Conservation (phyloP, 2,888 invertebrate genomes). For the Apocheima hispidaria region DNA sequence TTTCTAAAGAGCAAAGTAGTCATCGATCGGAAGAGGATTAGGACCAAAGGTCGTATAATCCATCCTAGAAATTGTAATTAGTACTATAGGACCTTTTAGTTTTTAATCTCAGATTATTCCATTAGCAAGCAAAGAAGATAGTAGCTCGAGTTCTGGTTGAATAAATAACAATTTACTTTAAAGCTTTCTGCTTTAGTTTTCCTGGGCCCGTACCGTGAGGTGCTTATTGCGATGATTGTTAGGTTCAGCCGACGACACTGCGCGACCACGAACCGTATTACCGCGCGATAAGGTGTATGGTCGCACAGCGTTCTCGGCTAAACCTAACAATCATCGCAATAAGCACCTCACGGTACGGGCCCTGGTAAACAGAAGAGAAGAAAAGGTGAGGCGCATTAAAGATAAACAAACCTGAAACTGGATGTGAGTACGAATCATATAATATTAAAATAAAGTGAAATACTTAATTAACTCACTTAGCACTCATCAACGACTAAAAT, state of each 20-base stretch:
- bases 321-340: too few species aligned
- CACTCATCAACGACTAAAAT: too few species aligned
- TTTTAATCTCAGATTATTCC: conserved; percentile 23
- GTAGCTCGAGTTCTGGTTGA: conserved; percentile 13
- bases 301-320: too few species aligned
- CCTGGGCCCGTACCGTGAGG: too few species aligned
- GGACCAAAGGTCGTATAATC: neutral
- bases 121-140: conserved; percentile 15
- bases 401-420: conserved; percentile 9
- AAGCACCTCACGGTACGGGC: too few species aligned
- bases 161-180: conserved; percentile 24
- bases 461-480: neutral
- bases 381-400: conserved; percentile 21
- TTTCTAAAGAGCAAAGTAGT: neutral
- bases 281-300: too few species aligned
- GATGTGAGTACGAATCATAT: conserved; percentile 2
- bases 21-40: neutral
- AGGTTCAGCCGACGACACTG: too few species aligned
- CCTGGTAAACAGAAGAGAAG: conserved; percentile 12
- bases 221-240: too few species aligned
- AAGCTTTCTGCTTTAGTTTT: conserved; percentile 24
- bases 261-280: too few species aligned
- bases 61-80: conserved; percentile 4
- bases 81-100: neutral
- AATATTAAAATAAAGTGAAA: neutral